Conservation (phyloP, 2,888 invertebrate genomes). For the Drosophila infuscata region DNA sequence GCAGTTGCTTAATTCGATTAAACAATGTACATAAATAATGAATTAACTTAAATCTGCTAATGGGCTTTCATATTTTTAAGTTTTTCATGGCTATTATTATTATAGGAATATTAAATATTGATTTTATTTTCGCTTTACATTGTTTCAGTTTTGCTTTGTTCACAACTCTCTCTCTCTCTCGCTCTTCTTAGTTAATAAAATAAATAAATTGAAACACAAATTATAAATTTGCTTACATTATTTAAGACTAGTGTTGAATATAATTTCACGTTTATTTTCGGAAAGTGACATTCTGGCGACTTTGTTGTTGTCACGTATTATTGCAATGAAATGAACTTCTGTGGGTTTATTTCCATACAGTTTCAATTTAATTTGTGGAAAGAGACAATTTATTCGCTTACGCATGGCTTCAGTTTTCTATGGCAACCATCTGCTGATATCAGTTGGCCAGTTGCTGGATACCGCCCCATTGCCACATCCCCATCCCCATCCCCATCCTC, state of each 20-base stretch:
- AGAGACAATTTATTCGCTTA: slow-evolving; percentile 51
- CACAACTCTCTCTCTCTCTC: not conserved
- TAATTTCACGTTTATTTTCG: not conserved
- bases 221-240: not conserved
- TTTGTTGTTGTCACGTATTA: not conserved
- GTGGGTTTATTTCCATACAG: slow-evolving; percentile 55
- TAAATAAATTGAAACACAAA: not conserved
- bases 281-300: not conserved
- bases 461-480: not conserved
- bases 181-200: not conserved
- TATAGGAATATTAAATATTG: not conserved
- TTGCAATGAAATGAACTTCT: not conserved
- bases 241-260: not conserved
- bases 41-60: not conserved
- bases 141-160: not conserved
- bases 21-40: too few relatives aligned
- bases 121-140: not conserved
- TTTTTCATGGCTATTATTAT: not conserved
- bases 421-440: slow-evolving; percentile 8
- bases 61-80: not conserved
- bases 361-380: slow-evolving; percentile 62
- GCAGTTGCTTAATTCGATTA: not conserved
- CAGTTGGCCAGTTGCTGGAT: slow-evolving; percentile 1
- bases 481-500: not conserved
- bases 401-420: slow-evolving; percentile 51